phyloP scores from a whole-genome alignment of 2,888 invertebrate genomes.

The Lymantria monacha region DNA sequence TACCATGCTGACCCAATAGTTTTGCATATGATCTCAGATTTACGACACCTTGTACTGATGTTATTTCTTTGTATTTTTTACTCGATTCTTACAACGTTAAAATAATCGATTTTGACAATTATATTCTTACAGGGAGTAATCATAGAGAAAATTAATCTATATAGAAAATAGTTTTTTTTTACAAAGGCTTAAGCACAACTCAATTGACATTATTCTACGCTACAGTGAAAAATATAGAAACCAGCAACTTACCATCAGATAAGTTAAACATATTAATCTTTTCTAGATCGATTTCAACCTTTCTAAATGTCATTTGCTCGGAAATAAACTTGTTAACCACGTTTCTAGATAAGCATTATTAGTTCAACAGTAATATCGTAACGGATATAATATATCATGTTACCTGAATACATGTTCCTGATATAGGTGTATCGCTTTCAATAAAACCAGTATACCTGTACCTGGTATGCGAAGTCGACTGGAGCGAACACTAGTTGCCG shows the following conservation, averaged over 20 bases:
- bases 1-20: too few relatives aligned
- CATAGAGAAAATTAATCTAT: too few relatives aligned
- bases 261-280: background rate
- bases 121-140: too few relatives aligned
- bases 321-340: slow-evolving; percentile 2
- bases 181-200: too few relatives aligned
- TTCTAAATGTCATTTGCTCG: background rate
- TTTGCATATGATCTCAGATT: too few relatives aligned
- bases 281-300: background rate
- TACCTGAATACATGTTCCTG: slow-evolving; percentile 24
- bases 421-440: slow-evolving; percentile 35
- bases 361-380: slow-evolving; percentile 1
- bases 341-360: slow-evolving; percentile 4
- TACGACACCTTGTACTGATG: too few relatives aligned
- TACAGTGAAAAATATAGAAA: too few relatives aligned
- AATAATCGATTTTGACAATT: too few relatives aligned
- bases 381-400: slow-evolving; percentile 28
- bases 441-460: slow-evolving; percentile 40
- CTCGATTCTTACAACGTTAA: too few relatives aligned
- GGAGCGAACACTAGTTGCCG: slow-evolving; percentile 51
- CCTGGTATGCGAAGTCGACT: slow-evolving; percentile 19
- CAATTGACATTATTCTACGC: too few relatives aligned
- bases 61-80: too few relatives aligned
- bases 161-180: too few relatives aligned
- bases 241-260: background rate